Base-by-base conservation (phyloP, 2,113 vertebrate genomes). In the Typhlomys cinereus region DNA sequence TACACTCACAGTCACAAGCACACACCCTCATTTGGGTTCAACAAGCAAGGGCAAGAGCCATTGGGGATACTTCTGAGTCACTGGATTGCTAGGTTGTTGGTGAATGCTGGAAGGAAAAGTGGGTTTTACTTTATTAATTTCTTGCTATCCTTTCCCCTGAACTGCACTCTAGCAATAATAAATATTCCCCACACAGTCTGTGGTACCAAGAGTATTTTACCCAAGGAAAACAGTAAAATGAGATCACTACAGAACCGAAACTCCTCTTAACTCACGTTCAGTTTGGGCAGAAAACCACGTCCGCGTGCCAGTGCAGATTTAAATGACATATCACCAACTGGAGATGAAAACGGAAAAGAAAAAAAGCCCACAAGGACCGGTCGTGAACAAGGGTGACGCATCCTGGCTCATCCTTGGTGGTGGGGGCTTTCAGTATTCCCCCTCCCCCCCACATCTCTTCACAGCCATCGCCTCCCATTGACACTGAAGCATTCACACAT, bases 231-330 rank as follows among this genome's bases (percentile, higher is more conserved):
- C 10, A 80, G 41, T 83, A 70, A 86, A 92, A 69, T 71, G 86
- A 89, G 70, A 86, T 67, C 50, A 48, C 10, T 39, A 7, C 2
- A 39, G 67, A 76, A 41, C 82, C 73, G 29, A 73, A 46, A 25
- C 67, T 86, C 79, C n/a, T 95, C 93, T 59, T 82, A 88, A 44
- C n/a, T 85, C 61, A 75, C 71, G 61, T 89, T 89, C 57, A 73
- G 1, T 36, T 29, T 62, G 71, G 74, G 41, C 69, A 36, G 86
- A 41, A 89, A 93, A 67, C 23, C 76, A 69, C 20, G 75, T 34
- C 57, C 52, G 31, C 4, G 6, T 76, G 27, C 75, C 74, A 48
- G 23, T 7, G 50, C 75, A 82, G 61, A 94, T 83, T 80, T 81
- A 87, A 95, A 86, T 67, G 78, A 69, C n/a, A 36, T 71, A 76